Percentiles rank a stretch among this genome's conserved stretches.
These are phyloP conservation scores for Campopleginae sp. DNA, from an alignment of 2,888 invertebrate genomes.

Conservation along the genomic window DNA sequence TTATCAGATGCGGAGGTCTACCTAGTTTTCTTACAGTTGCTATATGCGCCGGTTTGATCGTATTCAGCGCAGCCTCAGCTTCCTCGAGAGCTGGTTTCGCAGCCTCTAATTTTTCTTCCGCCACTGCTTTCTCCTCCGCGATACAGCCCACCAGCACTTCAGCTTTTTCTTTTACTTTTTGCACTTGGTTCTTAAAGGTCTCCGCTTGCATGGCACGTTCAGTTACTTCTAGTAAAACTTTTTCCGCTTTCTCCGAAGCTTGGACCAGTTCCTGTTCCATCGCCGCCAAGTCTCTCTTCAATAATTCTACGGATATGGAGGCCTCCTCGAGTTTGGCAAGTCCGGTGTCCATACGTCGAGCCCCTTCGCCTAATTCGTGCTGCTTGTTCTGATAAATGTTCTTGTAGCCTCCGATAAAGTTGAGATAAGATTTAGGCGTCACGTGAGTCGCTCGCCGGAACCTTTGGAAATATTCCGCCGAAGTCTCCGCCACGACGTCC, in stretches of 20 bases:
- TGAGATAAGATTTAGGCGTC: constrained; percentile 98
- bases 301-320: constrained; percentile 95
- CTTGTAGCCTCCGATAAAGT: constrained; percentile 98
- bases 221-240: constrained; percentile 95
- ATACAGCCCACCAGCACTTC: constrained; percentile 94
- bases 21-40: constrained; percentile 97
- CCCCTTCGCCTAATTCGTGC: constrained; percentile 95
- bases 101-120: constrained; percentile 96
- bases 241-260: constrained; percentile 96
- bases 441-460: constrained; percentile 97
- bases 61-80: constrained; percentile 97
- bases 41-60: constrained; percentile 98
- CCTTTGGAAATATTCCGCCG: constrained; percentile 94
- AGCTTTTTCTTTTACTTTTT: constrained; percentile 97
- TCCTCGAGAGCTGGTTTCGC: constrained; percentile 98
- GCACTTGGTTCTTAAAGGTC: constrained; percentile 97
- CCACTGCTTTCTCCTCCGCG: constrained; percentile 94
- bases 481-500: constrained; percentile 94
- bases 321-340: constrained; percentile 98
- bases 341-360: constrained; percentile 97
- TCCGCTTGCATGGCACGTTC: constrained; percentile 98
- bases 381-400: constrained; percentile 96
- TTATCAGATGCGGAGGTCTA: constrained; percentile 97
- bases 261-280: constrained; percentile 97
- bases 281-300: constrained; percentile 95